Base-by-base conservation (phyloP, 2,797 vertebrate genomes). In the Sarcoramphus papa region DNA sequence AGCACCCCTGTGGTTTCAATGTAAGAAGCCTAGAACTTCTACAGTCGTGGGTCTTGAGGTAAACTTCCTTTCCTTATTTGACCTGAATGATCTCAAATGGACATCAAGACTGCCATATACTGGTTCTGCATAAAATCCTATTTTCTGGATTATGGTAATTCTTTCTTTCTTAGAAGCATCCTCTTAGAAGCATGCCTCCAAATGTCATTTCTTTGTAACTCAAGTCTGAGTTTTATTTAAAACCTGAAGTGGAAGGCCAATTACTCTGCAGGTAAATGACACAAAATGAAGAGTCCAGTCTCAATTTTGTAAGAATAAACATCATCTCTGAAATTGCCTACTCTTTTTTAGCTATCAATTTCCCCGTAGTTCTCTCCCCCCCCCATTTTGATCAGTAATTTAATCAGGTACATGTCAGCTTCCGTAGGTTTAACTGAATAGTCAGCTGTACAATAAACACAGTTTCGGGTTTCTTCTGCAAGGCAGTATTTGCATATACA, bases 371-470 rank as follows among this genome's bases (percentile, higher is more conserved):
- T 77, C 4, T 33, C 21, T 5, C 4, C 5, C 6, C 2, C 2
- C 2, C 14, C 5, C 5, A 5, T 85, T 93, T 77, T 79, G 9
- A 25, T 63, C 13, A 40, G 10, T 64, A 77, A 30, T 57, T 72
- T 43, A 21, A 40, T 85, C 41, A 25, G 11, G 31, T 76, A 28
- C 22, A 1, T 12, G 31, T 43, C 67, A 91, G 16, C 35, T 59
- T 86, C 51, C 60, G 78, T 67, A 51, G 40, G 54, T 92, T 94
- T 85, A 48, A 51, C 10, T 86, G 69, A 90, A 63, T 2, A 80
- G 65, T 69, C 59, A 67, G 25, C 30, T 92, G 83, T 91, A 75
- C 62, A 92, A 54, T 72, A 76, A 64, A 68, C 24, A 62, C 47
- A 85, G 9, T 73, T 92, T 78, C 5, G 10, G 45, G 22, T 68